phyloP scores from a whole-genome alignment of 2,113 vertebrate species.

The Eptesicus fuscus region DNA sequence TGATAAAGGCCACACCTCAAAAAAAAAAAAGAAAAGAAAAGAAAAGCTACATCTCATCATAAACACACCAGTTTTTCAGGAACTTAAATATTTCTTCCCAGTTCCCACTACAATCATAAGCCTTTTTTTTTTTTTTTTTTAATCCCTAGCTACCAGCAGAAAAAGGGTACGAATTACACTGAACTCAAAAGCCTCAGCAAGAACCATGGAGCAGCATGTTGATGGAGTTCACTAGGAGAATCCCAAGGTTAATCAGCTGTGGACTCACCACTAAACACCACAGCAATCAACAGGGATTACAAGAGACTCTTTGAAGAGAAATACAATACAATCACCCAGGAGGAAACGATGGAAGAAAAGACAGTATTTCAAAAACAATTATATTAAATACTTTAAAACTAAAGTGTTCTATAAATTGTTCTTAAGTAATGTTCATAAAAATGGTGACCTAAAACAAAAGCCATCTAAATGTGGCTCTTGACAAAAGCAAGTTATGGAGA shows the following conservation, averaged over 20 bases:
- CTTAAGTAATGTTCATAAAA: constrained; percentile 60
- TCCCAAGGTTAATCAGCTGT: constrained; percentile 64
- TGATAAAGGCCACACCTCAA: constrained; percentile 3
- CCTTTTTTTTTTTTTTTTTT: constrained; percentile 47
- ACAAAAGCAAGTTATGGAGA: constrained; percentile 51
- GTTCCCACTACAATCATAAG: neutral
- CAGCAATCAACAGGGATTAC: constrained; percentile 36
- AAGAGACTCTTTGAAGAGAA: neutral
- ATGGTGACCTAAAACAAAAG: constrained; percentile 65
- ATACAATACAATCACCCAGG: neutral
- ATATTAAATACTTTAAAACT: constrained; percentile 57
- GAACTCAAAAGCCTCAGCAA: constrained; percentile 35
- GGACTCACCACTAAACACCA: neutral
- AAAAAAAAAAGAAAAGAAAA: too few species aligned
- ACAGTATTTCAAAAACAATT: constrained; percentile 59
- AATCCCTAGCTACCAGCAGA: neutral
- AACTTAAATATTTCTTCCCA: constrained; percentile 18
- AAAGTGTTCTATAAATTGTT: constrained; percentile 55
- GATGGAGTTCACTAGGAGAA: constrained; percentile 42
- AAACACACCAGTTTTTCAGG: constrained; percentile 43
- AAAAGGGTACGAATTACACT: neutral
- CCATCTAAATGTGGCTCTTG: constrained; percentile 47
- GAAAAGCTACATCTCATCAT: neutral
- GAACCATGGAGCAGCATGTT: neutral
- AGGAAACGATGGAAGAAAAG: constrained; percentile 29